These are phyloP conservation scores for Rhineura floridana DNA, from an alignment of 2,113 vertebrate genomes.

Conservation along the genomic window DNA sequence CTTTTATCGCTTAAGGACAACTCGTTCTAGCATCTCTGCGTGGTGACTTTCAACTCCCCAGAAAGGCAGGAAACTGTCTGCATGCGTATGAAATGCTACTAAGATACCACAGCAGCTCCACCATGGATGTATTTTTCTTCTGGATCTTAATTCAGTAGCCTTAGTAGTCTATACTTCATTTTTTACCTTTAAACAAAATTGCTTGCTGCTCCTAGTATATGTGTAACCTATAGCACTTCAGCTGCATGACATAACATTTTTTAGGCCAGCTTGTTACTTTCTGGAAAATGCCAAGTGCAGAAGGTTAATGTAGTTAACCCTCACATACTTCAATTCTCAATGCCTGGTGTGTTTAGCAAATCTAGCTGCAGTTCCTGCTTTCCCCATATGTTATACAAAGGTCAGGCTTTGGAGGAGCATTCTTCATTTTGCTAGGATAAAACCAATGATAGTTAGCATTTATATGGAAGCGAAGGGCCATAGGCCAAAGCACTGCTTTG, in stretches of 20 bases:
- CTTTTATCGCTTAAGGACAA: background rate
- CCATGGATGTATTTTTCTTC: conserved; percentile 1
- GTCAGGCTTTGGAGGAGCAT: background rate
- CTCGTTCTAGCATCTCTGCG: background rate
- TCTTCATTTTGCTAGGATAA: background rate
- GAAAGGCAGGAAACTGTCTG: background rate
- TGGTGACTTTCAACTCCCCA: background rate
- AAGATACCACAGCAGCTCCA: background rate
- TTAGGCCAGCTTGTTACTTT: background rate
- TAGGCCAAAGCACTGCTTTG: too few relatives aligned
- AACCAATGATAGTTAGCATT: background rate
- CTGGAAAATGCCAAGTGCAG: background rate
- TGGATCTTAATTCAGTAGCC: background rate
- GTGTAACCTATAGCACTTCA: background rate
- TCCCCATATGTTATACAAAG: background rate
- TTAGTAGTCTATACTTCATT: background rate
- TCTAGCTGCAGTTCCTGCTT: background rate
- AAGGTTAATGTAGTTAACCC: background rate
- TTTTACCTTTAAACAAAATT: background rate
- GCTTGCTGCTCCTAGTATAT: background rate
- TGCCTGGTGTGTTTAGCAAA: background rate
- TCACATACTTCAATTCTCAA: background rate
- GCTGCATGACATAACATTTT: background rate
- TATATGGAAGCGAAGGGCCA: background rate
- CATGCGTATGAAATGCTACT: background rate